Evolutionary conservation across 2,888 invertebrate genomes (phyloP), one percentile per base, ranked within the genome.

Genomic region (Stictocephala bisonia): DNA sequence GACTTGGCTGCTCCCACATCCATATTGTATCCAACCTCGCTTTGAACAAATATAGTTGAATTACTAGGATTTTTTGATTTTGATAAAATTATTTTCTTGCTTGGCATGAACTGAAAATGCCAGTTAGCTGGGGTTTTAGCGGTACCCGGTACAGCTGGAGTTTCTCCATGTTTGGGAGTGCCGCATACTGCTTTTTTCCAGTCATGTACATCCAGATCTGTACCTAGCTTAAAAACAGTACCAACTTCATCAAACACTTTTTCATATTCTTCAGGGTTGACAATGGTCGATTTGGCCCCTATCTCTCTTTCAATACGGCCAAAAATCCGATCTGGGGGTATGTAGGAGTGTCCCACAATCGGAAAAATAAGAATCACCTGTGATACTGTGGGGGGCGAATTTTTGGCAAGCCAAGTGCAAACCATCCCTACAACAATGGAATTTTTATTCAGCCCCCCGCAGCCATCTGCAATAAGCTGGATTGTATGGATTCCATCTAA

Each of bases 331-430:
- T 82, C 79, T 41, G 80, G 76, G 24, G 79, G 79, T 22, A 81
- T 77, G 75, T 75, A 81, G 4, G 79, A 80, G 74, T 81, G 80
- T 3, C 81, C 81, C 2, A 76, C 73, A n/a, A 81, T 77, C 3
- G 82, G 81, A 71, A 80, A 80, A 9, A 79, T 68, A 4, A 77
- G 66, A 78, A 79, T 15, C 74, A 73, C 26, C 67, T 74, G 56
- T 74, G 74, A 66, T 9, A 79, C 71, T 51, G 60, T 51, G 15
- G 64, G 29, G 15, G 44, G 68, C 3, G 68, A 20, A 48, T 24
- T 24, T 41, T 68, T 68, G 26, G 24, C 15, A 3, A 68, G 68
- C 50, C 68, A 68, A 29, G 48, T 60, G 60, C 71, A 71, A 60
- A 60, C 3, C 71, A 71, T 71, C 31, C 71, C 48, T 48, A 64